A percentile compares a stretch with the other conserved stretches of the same genome.
These are phyloP conservation scores for Crepidodera aurea DNA, from an alignment of 2,888 invertebrate species.

Conservation along the genomic window DNA sequence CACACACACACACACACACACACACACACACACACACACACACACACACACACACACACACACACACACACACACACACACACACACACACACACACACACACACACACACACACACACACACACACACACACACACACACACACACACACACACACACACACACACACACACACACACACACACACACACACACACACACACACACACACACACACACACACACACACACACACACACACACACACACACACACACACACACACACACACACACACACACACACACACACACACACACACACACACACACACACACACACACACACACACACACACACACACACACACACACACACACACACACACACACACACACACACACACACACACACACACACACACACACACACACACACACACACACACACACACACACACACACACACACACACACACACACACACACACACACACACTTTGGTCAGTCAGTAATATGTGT, in stretches of 20 bases:
- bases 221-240: constrained; percentile 11
- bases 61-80: constrained; percentile 11
- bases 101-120: constrained; percentile 11
- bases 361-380: background rate
- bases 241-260: constrained; percentile 11
- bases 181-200: constrained; percentile 11
- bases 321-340: background rate
- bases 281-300: background rate
- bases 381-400: background rate
- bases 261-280: constrained; percentile 11
- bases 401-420: background rate
- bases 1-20: constrained; percentile 11
- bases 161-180: constrained; percentile 11
- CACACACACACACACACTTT: background rate
- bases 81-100: constrained; percentile 11
- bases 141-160: constrained; percentile 11
- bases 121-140: constrained; percentile 11
- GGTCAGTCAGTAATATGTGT: too few relatives aligned
- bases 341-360: background rate
- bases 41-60: constrained; percentile 11
- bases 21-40: constrained; percentile 8
- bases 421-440: background rate
- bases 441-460: background rate
- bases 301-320: background rate
- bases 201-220: constrained; percentile 11